Evolutionary conservation across 2,888 invertebrate species (phyloP), one percentile per base, ranked within the genome.

Genomic region (Cenopis cana): DNA sequence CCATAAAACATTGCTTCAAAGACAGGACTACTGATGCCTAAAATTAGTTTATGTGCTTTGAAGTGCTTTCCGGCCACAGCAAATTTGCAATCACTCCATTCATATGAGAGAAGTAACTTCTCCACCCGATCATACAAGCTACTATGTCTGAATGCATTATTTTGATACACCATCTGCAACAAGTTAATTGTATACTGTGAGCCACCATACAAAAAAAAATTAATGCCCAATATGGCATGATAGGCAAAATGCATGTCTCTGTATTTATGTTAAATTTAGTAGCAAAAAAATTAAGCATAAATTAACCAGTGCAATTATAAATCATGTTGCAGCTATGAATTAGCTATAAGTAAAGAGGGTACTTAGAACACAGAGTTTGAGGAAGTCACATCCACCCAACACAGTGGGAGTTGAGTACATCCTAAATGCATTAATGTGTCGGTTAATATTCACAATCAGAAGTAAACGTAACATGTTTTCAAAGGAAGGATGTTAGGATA

Each of bases 1-100:
- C 96, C 96, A 85, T 94, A 95, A 74, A 95, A 93, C 95, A 96
- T 95, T 33, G 95, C 95, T 85, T 95, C 95, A 88, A 96, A 96
- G 46, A 96, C 95, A 9, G 95, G 95, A 81, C 95, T 95, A 77
- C 94, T 94, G 71, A 94, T 94, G n/a, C 95, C 95, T 76, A 96
- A 81, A 75, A 95, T 94, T 69, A 95, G 84, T 85, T 94, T 95
- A 81, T 95, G 95, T 57, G 95, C 95, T 80, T 90, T 90, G 67
- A 95, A 90, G 76, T 88, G 87, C 80, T 88, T 89, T 49, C 90
- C 92, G 73, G 89, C 89, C 49, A 95, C 93, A 73, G 89, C 85
- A 79, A 95, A 95, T 70, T 89, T 91, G 79, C 95, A 95, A 81
- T 95, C 95, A 78, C 94, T 94, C 93, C 94, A 94, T 79, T 94